These are phyloP conservation scores for Epinephelus cyanopodus DNA, from an alignment of 2,113 vertebrate genomes.

Conservation along the genomic window DNA sequence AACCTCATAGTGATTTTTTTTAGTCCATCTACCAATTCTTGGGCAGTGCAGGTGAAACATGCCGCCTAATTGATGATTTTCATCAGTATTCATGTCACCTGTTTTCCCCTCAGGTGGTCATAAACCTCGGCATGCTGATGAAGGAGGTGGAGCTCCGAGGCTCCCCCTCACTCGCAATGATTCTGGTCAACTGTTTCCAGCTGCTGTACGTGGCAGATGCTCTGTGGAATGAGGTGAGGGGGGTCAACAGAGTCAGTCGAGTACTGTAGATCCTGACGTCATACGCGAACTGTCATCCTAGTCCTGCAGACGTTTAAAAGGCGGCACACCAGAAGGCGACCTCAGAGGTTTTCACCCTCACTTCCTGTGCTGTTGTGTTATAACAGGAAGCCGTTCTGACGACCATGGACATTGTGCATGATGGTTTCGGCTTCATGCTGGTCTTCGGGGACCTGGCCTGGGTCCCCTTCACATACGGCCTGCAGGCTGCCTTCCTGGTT, in stretches of 20 bases:
- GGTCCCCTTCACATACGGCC: constrained; percentile 92
- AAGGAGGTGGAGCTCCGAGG: constrained; percentile 88
- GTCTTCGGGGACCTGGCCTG: constrained; percentile 91
- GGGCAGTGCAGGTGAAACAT: not conserved
- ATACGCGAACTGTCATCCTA: not conserved
- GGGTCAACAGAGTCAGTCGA: not conserved
- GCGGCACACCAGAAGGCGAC: not conserved
- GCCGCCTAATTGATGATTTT: not conserved
- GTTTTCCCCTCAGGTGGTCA: constrained; percentile 82
- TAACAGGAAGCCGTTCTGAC: constrained; percentile 90
- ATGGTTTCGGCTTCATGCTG: constrained; percentile 95
- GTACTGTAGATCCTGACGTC: not conserved
- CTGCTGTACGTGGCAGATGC: constrained; percentile 90
- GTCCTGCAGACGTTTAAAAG: not conserved
- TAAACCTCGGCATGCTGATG: constrained; percentile 90
- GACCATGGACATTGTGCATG: constrained; percentile 93
- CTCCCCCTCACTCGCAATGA: constrained; percentile 90
- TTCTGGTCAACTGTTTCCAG: constrained; percentile 91
- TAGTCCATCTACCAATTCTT: not conserved
- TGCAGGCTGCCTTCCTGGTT: constrained; percentile 91
- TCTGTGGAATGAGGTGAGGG: constrained; percentile 90
- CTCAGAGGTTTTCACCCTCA: no score
- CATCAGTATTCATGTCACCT: not conserved
- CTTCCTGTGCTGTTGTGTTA: not conserved
- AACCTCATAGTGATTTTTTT: not conserved